Base-by-base conservation (phyloP, 2,888 invertebrate genomes). In the Pimpla rufipes region DNA sequence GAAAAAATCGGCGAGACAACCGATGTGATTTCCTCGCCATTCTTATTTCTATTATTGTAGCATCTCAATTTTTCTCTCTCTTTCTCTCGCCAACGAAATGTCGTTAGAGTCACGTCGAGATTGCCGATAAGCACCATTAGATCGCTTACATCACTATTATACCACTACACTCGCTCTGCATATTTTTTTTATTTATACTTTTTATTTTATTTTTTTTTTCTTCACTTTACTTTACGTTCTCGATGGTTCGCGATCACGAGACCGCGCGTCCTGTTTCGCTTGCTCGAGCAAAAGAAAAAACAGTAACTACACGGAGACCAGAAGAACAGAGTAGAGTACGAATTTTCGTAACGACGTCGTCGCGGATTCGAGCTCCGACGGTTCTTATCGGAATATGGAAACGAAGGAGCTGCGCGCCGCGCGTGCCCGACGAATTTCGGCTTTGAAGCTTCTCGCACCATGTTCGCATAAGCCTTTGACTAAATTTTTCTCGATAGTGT, bases 381-480 rank as follows among this genome's bases (percentile, higher is more conserved):
- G 52, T 57, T 42, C 16, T 55, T 40, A 45, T 57, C 29, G 73
- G 55, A 50, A 57, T n/a, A 50, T 67, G 42, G 35, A n/a, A 71
- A 79, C 18, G 18, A 68, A 29, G 66, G 52, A 81, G 11, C 57
- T 10, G 5, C 59, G 45, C 67, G n/a, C n/a, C n/a, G n/a, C 47
- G 29, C 77, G 67, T 23, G 70, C 55, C 10, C 37, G 57, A 78
- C 29, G 21, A 66, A 85, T 88, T 88, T 88, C 89, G 92, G 93
- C 93, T 93, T 93, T 86, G 74, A 88, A 91, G 93, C 93, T 93
- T 92, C 5, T 85, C 89, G 93, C 93, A 92, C 90, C 89, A 89
- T 89, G 89, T 92, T 85, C 87, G 91, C 92, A 71, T 57, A 83
- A 91, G 92, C 92, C 92, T 92, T 79, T 88, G 88, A 90, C 86